Conservation (phyloP, 2,113 vertebrate genomes). For the Odontophorus gujanensis region DNA sequence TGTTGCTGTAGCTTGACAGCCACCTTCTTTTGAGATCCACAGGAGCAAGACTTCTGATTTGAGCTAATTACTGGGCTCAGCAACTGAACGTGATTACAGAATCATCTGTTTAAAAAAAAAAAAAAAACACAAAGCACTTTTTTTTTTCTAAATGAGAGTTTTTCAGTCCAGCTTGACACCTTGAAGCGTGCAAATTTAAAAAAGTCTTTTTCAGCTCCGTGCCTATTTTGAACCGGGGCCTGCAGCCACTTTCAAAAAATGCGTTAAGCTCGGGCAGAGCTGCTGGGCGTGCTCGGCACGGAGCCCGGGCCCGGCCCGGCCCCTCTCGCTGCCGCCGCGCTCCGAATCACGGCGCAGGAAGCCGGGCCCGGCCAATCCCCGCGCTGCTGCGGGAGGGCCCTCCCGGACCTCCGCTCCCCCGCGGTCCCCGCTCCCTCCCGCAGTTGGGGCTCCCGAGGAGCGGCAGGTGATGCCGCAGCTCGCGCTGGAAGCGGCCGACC, state of each 20-base stretch:
- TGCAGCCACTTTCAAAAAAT: not conserved
- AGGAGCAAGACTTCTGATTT: not conserved
- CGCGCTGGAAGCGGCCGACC: no score
- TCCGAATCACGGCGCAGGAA: not conserved
- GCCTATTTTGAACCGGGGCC: not conserved
- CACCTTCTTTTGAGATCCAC: rapidly evolving
- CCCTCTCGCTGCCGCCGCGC: not conserved
- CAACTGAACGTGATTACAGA: rapidly evolving
- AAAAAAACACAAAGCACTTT: no score
- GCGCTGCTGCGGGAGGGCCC: not conserved
- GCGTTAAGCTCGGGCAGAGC: not conserved
- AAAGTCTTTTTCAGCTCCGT: not conserved
- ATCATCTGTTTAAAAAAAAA: no score
- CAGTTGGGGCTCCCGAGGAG: no score
- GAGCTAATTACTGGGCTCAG: not conserved
- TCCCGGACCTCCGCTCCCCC: not conserved
- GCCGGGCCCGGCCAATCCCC: not conserved
- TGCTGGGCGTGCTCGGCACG: not conserved
- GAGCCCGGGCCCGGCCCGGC: not conserved
- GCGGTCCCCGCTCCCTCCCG: not conserved
- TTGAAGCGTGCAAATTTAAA: no score
- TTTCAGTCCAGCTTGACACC: not conserved
- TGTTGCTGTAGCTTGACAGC: rapidly evolving
- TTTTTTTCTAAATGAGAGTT: not conserved
- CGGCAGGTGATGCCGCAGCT: not conserved